phyloP scores from a whole-genome alignment of 2,797 vertebrate genomes.

The Smutsia temminckii region DNA sequence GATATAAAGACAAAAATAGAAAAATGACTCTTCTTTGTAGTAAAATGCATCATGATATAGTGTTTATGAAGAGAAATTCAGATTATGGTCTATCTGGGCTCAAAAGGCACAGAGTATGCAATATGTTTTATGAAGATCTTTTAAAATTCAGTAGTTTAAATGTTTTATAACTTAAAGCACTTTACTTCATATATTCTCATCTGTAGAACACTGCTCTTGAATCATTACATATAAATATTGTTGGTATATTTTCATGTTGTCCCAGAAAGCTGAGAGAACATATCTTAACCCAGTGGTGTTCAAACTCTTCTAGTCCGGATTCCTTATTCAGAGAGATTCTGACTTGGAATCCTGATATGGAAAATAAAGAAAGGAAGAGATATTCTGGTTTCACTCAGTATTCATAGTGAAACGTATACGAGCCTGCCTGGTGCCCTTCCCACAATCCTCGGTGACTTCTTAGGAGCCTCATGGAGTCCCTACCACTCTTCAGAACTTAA shows the following conservation, averaged over 20 bases:
- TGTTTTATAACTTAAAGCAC: background rate
- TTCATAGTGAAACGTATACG: background rate
- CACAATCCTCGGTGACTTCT: background rate
- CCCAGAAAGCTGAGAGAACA: background rate
- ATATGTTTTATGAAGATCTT: background rate
- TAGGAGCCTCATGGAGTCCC: background rate
- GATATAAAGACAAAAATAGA: background rate
- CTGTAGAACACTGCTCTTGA: background rate
- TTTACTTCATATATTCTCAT: background rate
- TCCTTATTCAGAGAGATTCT: background rate
- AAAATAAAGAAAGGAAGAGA: background rate
- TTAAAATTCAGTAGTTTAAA: background rate
- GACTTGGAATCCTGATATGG: background rate
- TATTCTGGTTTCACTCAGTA: background rate
- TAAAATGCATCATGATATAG: background rate
- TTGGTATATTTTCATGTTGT: background rate
- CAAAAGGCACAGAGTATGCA: background rate
- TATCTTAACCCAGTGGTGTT: background rate
- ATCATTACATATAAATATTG: background rate
- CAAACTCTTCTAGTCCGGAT: background rate
- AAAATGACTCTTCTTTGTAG: background rate
- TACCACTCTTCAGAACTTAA: background rate
- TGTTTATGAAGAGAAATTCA: background rate
- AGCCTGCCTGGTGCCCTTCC: background rate
- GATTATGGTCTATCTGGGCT: background rate